Conservation (phyloP, 2,888 invertebrate species). For the Synergus umbraculus region DNA sequence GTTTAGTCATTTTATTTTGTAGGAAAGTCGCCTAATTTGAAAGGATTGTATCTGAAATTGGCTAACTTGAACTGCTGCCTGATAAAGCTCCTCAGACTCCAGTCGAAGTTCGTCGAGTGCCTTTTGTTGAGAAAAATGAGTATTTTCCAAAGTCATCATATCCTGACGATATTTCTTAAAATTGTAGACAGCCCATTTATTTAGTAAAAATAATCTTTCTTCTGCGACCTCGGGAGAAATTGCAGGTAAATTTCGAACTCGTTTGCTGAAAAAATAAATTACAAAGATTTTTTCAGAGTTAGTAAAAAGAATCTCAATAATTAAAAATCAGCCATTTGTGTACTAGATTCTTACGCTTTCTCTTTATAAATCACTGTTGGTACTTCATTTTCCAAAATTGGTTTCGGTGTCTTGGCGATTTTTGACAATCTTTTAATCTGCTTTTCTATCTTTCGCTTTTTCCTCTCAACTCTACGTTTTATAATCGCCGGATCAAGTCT, state of each 20-base stretch:
- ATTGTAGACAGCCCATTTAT: slow-evolving; percentile 88
- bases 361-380: slow-evolving; percentile 84
- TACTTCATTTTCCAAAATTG: slow-evolving; percentile 91
- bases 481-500: slow-evolving; percentile 89
- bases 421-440: slow-evolving; percentile 90
- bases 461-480: slow-evolving; percentile 89
- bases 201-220: slow-evolving; percentile 82
- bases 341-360: slow-evolving; percentile 79
- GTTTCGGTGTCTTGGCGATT: slow-evolving; percentile 90
- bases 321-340: slow-evolving; percentile 28
- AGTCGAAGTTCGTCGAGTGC: slow-evolving; percentile 89
- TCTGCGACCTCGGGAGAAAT: slow-evolving; percentile 82
- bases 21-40: slow-evolving; percentile 15
- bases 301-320: no score
- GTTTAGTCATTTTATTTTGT: neutral
- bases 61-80: slow-evolving; percentile 88
- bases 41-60: slow-evolving; percentile 44
- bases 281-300: neutral
- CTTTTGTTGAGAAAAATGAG: slow-evolving; percentile 84
- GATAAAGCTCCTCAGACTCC: slow-evolving; percentile 92
- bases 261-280: slow-evolving; percentile 75
- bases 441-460: slow-evolving; percentile 90
- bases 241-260: slow-evolving; percentile 78
- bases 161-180: slow-evolving; percentile 82
- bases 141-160: slow-evolving; percentile 83